phyloP scores from a whole-genome alignment of 2,797 vertebrate species.

The Xiphophorus birchmanni region DNA sequence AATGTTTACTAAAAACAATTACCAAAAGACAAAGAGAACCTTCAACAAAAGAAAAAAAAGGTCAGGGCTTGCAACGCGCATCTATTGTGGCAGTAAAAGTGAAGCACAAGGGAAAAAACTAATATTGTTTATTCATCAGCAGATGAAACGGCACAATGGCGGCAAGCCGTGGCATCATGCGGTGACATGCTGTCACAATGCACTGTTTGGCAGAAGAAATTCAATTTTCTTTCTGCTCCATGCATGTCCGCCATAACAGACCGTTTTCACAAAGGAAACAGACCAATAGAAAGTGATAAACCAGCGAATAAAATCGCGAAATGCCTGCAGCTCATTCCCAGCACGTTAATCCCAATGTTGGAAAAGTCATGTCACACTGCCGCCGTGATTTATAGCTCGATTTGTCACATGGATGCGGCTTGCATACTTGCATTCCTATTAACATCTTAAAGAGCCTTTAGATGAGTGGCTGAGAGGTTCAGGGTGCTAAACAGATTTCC shows the following conservation, averaged over 20 bases:
- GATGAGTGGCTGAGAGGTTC: slow-evolving; percentile 68
- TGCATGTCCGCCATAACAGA: slow-evolving; percentile 54
- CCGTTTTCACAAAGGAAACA: slow-evolving; percentile 57
- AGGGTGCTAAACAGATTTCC: slow-evolving; percentile 75
- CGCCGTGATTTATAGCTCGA: slow-evolving; percentile 69
- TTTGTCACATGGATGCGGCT: slow-evolving; percentile 66
- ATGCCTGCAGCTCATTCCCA: slow-evolving; percentile 41
- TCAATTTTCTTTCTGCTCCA: slow-evolving; percentile 63
- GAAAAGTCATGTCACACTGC: slow-evolving; percentile 59
- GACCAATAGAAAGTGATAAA: slow-evolving; percentile 57
- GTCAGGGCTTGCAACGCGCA: slow-evolving; percentile 48
- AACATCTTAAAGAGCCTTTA: slow-evolving; percentile 69
- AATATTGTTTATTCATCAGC: slow-evolving; percentile 66
- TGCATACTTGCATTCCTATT: slow-evolving; percentile 67
- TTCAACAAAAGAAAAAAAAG: slow-evolving; percentile 57
- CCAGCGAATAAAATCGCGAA: slow-evolving; percentile 55
- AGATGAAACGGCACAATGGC: slow-evolving; percentile 66
- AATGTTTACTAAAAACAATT: slow-evolving; percentile 71
- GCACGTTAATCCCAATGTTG: slow-evolving; percentile 53
- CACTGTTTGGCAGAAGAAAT: slow-evolving; percentile 63
- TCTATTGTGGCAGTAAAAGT: slow-evolving; percentile 61
- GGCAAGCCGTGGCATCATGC: slow-evolving; percentile 45
- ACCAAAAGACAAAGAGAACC: slow-evolving; percentile 68
- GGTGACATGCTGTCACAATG: slow-evolving; percentile 65
- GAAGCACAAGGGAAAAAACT: slow-evolving; percentile 52